A percentile compares a stretch with the other conserved stretches of the same genome.
phyloP scores from a whole-genome alignment of 2,888 invertebrate species.

The Rugalucina vietnamica region DNA sequence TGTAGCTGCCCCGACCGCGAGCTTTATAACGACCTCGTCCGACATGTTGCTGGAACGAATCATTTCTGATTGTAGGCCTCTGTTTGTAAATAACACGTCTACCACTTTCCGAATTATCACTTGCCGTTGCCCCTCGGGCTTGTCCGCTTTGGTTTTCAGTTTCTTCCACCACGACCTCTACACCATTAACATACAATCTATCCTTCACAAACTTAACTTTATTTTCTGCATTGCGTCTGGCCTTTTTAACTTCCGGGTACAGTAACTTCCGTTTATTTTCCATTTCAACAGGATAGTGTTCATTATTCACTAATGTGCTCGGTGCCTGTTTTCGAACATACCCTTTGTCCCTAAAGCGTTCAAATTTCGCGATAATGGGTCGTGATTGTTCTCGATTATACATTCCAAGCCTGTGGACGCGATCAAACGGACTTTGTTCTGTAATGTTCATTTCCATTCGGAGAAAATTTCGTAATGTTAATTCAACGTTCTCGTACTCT shows the following conservation, averaged over 20 bases:
- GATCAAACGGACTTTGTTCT: constrained; percentile 16
- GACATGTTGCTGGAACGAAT: no score
- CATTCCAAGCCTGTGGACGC: constrained; percentile 20
- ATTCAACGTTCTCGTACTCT: constrained; percentile 15
- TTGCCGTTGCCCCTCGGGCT: not conserved
- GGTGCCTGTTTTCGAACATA: constrained; percentile 4
- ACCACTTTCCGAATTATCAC: not conserved
- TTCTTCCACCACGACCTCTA: not conserved
- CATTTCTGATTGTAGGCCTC: not conserved
- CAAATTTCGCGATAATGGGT: constrained; percentile 31
- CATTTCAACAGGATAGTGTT: constrained; percentile 27
- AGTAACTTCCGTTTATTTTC: constrained; percentile 19
- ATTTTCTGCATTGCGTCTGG: not conserved
- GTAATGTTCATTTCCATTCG: constrained; percentile 23
- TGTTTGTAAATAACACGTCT: not conserved
- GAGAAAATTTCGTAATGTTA: constrained; percentile 1
- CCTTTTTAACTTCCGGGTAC: constrained; percentile 19
- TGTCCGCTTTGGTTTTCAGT: not conserved
- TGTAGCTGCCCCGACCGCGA: no score
- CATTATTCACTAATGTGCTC: not conserved
- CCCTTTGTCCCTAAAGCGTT: constrained; percentile 21
- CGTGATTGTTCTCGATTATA: not conserved
- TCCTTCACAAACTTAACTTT: constrained; percentile 18
- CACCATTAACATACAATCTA: constrained; percentile 18
- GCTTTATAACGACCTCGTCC: no score